phyloP scores from a whole-genome alignment of 2,797 vertebrate genomes.

The Lagocephalus sceleratus region DNA sequence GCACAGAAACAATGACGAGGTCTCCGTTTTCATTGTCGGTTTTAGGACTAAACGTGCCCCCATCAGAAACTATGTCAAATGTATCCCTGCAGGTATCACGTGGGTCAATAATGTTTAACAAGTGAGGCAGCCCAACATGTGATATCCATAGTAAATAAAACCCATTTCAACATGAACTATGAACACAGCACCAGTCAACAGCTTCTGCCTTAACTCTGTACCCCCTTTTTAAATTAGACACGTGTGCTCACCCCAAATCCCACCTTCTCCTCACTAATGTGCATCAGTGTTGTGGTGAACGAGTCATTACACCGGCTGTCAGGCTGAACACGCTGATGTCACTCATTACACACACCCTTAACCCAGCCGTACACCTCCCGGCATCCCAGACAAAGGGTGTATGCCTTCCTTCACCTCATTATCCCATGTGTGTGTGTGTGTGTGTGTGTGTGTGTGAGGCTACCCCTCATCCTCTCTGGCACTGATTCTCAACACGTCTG shows the following conservation, averaged over 20 bases:
- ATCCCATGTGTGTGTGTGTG: conserved; percentile 16
- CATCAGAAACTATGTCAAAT: too few relatives aligned
- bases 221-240: neutral
- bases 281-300: conserved; percentile 25
- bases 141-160: too few relatives aligned
- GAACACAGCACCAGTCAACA: too few relatives aligned
- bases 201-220: too few relatives aligned
- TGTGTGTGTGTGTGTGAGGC: conserved; percentile 5
- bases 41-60: too few relatives aligned
- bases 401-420: conserved; percentile 31
- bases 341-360: conserved; percentile 14
- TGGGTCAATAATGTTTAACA: too few relatives aligned
- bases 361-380: conserved; percentile 24
- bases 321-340: conserved; percentile 20
- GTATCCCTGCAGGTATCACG: too few relatives aligned
- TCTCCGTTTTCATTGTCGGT: too few relatives aligned
- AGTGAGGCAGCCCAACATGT: too few relatives aligned
- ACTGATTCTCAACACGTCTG: conserved; percentile 58
- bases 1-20: too few relatives aligned
- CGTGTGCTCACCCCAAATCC: conserved; percentile 6
- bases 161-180: too few relatives aligned
- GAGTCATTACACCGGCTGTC: conserved; percentile 48
- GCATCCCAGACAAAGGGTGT: conserved; percentile 37
- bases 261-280: conserved; percentile 26
- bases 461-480: conserved; percentile 28